Base-by-base conservation (phyloP, 2,113 vertebrate genomes). In the Ptyas mucosa region DNA sequence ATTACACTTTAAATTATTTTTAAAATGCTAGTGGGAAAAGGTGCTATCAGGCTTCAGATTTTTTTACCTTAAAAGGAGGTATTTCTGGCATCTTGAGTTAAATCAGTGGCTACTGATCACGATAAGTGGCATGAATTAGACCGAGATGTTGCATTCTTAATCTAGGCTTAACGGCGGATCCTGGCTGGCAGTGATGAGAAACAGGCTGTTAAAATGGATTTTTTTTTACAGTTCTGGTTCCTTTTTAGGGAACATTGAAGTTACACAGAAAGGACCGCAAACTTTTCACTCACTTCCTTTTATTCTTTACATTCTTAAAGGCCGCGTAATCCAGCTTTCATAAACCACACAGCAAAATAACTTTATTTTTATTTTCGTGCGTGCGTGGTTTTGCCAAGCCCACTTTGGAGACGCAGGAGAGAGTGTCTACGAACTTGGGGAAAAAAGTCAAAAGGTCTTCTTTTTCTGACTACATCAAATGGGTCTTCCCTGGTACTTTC, bases 351-450 rank as follows among this genome's bases (percentile, higher is more conserved):
- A 64, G 43, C 55, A 23, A 57, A 34, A 51, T 14, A 52, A 61
- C 12, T 23, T 3, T 43, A 43, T 49, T 26, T 23, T 21, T 26
- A 4, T 49, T 52, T 23, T 6, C 5, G 6, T 6, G 20, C 5
- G 8, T 55, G 51, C 92, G 21, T 8, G 21, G 5, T 43, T 12
- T 21, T 64, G 53, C 9, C 39, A 23, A 0, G 52, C 0, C 6
- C 1, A 15, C 92, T 8, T 6, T 3, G 52, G 75, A 1, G 12
- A 2, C 0, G 39, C 3, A 49, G 1, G 46, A 53, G 43, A 54
- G 20, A 1, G 0, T 5, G 11, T n/a, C 1, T 29, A 5, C 55
- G 39, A 20, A 5, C 64, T 69, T n/a, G 43, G 43, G 11, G 1
- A 29, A 64, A 64, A 64, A 24, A 2, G 29, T 64, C 26, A 64